These are phyloP conservation scores for Heterochromis multidens DNA, from an alignment of 2,113 vertebrate species.

Conservation along the genomic window DNA sequence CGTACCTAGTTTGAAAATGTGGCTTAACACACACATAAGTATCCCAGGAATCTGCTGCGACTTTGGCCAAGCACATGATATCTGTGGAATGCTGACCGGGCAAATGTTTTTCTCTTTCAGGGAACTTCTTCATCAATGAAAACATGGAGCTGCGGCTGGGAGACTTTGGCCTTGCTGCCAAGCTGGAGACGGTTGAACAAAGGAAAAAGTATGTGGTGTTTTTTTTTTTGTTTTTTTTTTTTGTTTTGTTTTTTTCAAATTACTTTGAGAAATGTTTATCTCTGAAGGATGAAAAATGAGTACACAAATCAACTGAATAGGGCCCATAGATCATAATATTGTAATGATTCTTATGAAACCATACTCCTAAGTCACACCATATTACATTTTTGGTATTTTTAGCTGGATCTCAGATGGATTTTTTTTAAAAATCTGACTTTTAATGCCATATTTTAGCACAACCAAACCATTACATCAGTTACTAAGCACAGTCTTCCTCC, in stretches of 20 bases:
- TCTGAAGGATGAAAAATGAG: not conserved
- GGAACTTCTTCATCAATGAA: conserved; percentile 99
- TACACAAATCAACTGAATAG: not conserved
- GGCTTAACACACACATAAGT: not conserved
- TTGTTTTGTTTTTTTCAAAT: not conserved
- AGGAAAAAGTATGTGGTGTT: conserved; percentile 91
- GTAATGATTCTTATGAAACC: not conserved
- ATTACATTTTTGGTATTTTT: not conserved
- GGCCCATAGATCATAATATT: not conserved
- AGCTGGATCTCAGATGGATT: not conserved
- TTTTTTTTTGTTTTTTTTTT: not conserved
- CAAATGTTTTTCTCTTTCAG: conserved; percentile 69
- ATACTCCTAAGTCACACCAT: not conserved
- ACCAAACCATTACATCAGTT: conserved; percentile 16
- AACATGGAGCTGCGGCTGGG: conserved; percentile 97
- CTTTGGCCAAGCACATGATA: conserved; percentile 2
- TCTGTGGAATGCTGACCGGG: conserved; percentile 45
- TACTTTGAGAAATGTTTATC: not conserved
- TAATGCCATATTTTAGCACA: not conserved
- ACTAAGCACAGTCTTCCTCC: conserved; percentile 5
- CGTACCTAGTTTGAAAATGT: not conserved
- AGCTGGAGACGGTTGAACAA: conserved; percentile 85
- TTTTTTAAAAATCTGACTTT: not conserved
- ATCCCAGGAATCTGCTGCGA: conserved; percentile 56
- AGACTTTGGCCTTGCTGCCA: conserved; percentile 93